A percentile compares a stretch with the other conserved stretches of the same genome.
These are phyloP conservation scores for Zosterops hypoxanthus DNA, from an alignment of 2,113 vertebrate species.

Conservation along the genomic window DNA sequence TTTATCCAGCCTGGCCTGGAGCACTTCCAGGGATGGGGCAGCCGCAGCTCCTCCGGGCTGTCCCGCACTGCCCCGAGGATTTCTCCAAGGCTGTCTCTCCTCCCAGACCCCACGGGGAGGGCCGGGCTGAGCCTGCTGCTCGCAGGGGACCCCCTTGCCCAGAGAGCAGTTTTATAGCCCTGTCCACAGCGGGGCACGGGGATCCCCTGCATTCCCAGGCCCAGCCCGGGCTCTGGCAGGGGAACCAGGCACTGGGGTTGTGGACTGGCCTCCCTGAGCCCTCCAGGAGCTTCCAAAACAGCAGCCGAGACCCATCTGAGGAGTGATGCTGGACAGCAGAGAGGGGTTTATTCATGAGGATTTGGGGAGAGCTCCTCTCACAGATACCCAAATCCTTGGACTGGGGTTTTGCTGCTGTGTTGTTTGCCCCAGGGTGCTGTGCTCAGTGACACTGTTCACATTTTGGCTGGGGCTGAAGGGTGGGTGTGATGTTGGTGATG, in stretches of 20 bases:
- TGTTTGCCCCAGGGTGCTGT: background rate
- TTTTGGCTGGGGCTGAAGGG: background rate
- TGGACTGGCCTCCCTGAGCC: rapidly evolving
- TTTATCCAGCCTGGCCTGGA: background rate
- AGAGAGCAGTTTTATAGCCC: rapidly evolving
- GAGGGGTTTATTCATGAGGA: background rate
- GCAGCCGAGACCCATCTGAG: background rate
- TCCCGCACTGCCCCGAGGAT: rapidly evolving
- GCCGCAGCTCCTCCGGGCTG: background rate
- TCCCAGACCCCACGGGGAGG: rapidly evolving
- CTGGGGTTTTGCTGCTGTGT: background rate
- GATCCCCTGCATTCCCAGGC: rapidly evolving
- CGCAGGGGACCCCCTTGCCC: rapidly evolving
- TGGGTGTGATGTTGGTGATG: rapidly evolving
- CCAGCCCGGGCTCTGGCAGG: background rate
- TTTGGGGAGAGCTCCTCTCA: background rate
- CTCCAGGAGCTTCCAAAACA: background rate
- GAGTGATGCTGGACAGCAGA: background rate
- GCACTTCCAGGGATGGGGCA: rapidly evolving
- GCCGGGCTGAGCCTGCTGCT: background rate
- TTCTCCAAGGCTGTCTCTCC: rapidly evolving
- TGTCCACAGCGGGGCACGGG: rapidly evolving
- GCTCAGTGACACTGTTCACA: rapidly evolving
- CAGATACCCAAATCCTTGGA: background rate
- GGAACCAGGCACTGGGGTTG: rapidly evolving